Evolutionary conservation across 2,797 vertebrate species (phyloP), one percentile per base, ranked within the genome.

Genomic region (Leuciscus waleckii): DNA sequence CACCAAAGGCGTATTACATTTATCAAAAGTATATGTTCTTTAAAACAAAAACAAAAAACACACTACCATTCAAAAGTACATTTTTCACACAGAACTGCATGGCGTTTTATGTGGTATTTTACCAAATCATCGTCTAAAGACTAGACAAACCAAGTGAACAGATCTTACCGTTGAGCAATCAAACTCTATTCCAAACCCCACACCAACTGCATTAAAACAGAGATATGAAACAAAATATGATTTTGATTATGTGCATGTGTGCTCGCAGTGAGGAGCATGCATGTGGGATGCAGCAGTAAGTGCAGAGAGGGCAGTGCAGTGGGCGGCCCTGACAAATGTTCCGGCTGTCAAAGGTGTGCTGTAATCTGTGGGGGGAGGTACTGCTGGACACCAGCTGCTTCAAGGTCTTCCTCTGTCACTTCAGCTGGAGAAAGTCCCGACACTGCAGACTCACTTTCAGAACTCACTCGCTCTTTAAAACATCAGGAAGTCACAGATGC

Each of bases 261-360:
- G 16, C 49, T 23, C n/a, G 43, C 16, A 68, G 37, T 43, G 19
- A 87, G 19, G 67, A 46, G 35, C 75, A 74, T 58, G 69, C 49
- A 77, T 51, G 70, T 85, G 81, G 76, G 82, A 49, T 67, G 70
- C 58, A 73, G 75, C 82, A 84, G 78, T 82, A 87, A 89, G 84
- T 85, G 89, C 86, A 80, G 87, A 68, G 79, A 90, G 89, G 90
- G 87, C 88, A 89, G 73, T 80, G 81, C 67, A 73, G 87, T 2
- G 8, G 87, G 85, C 43, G 84, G 68, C 82, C 86, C 67, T 82
- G 84, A 90, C 91, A 93, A 90, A 93, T 92, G 89, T 87, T 92
- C 41, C 13, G 35, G 87, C 89, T 85, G 80, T 81, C 70, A 88
- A 89, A 89, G 90, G 89, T 92, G 85, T 87, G 79, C 23, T 91